Evolutionary conservation across 2,888 invertebrate species (phyloP).

Genomic region (Odiellus spinosus): DNA sequence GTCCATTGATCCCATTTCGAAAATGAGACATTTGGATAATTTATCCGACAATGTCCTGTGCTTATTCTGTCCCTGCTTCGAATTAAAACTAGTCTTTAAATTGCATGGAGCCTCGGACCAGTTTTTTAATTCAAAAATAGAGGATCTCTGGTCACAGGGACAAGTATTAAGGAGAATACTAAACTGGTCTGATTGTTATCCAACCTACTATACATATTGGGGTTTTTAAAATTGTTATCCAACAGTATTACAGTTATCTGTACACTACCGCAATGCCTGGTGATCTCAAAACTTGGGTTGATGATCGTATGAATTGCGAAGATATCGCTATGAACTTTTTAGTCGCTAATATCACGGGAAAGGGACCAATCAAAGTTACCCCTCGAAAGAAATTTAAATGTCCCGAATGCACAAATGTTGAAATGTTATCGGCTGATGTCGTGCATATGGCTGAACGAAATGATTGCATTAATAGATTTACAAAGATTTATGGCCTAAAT

Average conservation of each 20-base stretch:
- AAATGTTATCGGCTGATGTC: constrained; percentile 70
- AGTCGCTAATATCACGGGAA: constrained; percentile 78
- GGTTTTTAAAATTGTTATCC: no score
- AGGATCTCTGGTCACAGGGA: no score
- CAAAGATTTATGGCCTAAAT: constrained; percentile 66
- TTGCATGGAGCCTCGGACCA: no score
- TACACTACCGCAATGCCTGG: constrained; percentile 77
- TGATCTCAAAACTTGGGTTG: constrained; percentile 73
- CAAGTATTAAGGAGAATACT: no score
- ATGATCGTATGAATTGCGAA: constrained; percentile 92
- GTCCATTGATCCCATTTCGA: no score
- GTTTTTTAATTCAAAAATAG: no score
- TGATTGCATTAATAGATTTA: constrained; percentile 67
- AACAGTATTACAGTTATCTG: constrained; percentile 73
- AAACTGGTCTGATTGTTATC: no score
- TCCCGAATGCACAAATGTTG: constrained; percentile 80
- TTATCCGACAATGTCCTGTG: no score
- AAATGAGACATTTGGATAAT: no score
- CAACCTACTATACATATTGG: no score
- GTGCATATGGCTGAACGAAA: constrained; percentile 80
- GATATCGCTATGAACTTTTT: constrained; percentile 97
- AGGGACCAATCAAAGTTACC: constrained; percentile 70
- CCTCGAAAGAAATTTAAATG: constrained; percentile 95
- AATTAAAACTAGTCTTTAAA: no score
- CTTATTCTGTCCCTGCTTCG: no score